Conservation (phyloP, 2,797 vertebrate species). For the Sarcoramphus papa region DNA sequence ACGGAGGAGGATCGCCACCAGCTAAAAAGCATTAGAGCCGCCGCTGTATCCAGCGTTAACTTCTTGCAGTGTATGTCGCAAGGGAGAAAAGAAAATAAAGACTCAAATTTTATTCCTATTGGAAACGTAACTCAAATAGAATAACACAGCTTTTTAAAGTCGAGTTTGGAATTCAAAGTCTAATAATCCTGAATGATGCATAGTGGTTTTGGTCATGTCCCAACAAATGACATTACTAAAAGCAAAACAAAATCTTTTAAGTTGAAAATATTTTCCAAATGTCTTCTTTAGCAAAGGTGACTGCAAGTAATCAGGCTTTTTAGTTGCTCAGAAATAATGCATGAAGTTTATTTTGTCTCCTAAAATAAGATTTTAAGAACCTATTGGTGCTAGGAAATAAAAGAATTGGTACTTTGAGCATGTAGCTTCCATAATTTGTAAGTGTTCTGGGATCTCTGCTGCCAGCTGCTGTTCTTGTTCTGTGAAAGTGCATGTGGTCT, state of each 20-base stretch:
- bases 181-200: background rate
- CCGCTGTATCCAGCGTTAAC: background rate
- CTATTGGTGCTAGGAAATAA: background rate
- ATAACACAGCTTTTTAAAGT: background rate
- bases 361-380: background rate
- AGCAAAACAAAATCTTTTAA: background rate
- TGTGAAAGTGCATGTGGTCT: background rate
- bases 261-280: background rate
- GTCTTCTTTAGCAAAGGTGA: background rate
- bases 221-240: background rate
- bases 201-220: background rate
- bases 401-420: background rate
- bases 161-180: background rate
- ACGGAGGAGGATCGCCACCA: rapidly evolving
- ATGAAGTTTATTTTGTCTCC: background rate
- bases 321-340: background rate
- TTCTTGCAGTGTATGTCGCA: background rate
- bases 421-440: background rate
- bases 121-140: background rate
- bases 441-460: background rate
- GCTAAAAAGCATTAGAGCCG: background rate
- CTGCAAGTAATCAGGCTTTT: background rate
- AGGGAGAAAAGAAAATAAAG: background rate
- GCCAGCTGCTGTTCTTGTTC: background rate
- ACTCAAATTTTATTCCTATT: background rate